Percentiles rank a stretch among this genome's conserved stretches.
phyloP scores from a whole-genome alignment of 2,113 vertebrate species.

The Monarcha castaneiventris region DNA sequence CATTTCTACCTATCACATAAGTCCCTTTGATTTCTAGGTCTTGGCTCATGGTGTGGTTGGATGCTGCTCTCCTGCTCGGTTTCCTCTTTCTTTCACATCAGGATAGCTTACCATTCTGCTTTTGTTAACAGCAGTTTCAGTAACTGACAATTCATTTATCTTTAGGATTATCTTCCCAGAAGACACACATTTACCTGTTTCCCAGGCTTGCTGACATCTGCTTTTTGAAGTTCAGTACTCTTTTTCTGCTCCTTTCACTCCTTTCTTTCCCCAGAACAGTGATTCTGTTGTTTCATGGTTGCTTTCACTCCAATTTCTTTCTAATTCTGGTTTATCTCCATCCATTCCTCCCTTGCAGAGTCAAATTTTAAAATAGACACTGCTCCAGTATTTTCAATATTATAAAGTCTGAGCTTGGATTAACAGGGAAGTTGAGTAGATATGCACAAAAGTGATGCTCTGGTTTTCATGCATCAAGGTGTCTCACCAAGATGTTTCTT shows the following conservation, averaged over 20 bases:
- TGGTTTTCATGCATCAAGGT: background rate
- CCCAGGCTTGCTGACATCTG: background rate
- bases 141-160: constrained; percentile 35
- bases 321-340: background rate
- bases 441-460: background rate
- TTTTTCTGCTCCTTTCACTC: constrained; percentile 5
- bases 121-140: background rate
- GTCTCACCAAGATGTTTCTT: background rate
- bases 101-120: constrained; percentile 9
- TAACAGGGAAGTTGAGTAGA: background rate
- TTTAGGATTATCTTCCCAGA: constrained; percentile 35
- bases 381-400: background rate
- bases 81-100: constrained; percentile 38
- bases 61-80: background rate
- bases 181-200: constrained; percentile 32
- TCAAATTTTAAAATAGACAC: background rate
- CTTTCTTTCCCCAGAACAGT: constrained; percentile 12
- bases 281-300: constrained; percentile 11
- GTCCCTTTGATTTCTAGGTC: constrained; percentile 1
- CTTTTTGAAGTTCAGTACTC: constrained; percentile 13
- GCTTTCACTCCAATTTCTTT: background rate
- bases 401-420: background rate
- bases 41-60: background rate
- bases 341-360: background rate
- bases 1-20: background rate